phyloP scores from a whole-genome alignment of 2,113 vertebrate species.

The Morphnarchus princeps region DNA sequence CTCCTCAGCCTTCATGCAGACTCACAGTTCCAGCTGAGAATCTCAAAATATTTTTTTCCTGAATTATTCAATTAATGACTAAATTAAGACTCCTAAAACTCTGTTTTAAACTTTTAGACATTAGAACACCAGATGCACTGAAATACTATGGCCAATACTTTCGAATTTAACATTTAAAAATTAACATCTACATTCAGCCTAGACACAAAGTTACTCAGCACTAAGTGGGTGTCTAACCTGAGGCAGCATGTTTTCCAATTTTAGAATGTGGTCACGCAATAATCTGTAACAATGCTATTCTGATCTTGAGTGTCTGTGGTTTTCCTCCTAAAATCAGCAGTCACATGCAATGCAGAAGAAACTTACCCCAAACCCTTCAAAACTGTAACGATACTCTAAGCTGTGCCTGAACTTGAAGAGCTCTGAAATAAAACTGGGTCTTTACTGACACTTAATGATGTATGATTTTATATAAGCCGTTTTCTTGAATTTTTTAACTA shows the following conservation, averaged over 20 bases:
- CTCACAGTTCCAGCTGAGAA: not conserved
- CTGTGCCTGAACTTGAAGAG: not conserved
- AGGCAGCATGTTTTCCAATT: not conserved
- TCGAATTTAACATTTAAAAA: not conserved
- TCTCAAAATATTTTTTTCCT: not conserved
- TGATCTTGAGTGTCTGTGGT: not conserved
- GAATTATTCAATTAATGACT: not conserved
- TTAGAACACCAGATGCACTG: not conserved
- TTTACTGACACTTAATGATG: not conserved
- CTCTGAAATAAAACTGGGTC: constrained; percentile 10
- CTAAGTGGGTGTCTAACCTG: accelerated
- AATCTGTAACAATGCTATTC: not conserved
- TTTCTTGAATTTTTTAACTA: not conserved
- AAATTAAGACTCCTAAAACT: not conserved
- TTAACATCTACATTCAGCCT: not conserved
- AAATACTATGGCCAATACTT: not conserved
- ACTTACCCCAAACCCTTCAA: not conserved
- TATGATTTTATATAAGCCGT: not conserved
- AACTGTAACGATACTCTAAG: not conserved
- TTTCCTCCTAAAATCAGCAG: not conserved
- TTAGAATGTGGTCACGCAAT: not conserved
- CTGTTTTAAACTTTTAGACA: not conserved
- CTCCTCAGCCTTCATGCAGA: not conserved
- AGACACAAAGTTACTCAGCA: not conserved
- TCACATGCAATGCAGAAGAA: not conserved